These are phyloP conservation scores for Pocillopora meandrina DNA, from an alignment of 92 coral and sea anemone genomes.

Conservation along the genomic window DNA sequence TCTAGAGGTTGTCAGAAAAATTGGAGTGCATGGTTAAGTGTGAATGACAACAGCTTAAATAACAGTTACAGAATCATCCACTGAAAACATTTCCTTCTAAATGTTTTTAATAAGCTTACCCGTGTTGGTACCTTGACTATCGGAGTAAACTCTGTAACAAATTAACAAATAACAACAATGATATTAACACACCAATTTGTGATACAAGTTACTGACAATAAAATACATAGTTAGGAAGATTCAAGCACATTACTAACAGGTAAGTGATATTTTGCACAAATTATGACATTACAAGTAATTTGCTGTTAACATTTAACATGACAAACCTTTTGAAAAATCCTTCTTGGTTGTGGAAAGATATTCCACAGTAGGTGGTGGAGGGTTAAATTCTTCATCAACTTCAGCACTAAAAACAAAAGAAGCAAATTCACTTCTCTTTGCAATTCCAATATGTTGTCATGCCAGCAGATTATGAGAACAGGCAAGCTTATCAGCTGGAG, in stretches of 20 bases:
- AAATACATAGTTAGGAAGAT: too few species aligned
- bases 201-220: neutral
- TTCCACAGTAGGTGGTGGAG: constrained; percentile 94
- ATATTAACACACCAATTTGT: neutral
- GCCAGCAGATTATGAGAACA: too few species aligned
- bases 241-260: too few species aligned
- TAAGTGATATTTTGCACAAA: neutral
- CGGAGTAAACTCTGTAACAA: constrained; percentile 75
- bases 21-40: too few species aligned
- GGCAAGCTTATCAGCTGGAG: too few species aligned
- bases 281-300: neutral
- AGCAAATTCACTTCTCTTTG: too few species aligned
- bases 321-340: constrained; percentile 90
- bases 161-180: neutral
- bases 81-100: too few species aligned
- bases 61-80: too few species aligned
- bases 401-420: constrained; percentile 63
- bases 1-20: too few species aligned
- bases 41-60: too few species aligned
- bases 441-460: too few species aligned
- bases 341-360: constrained; percentile 84
- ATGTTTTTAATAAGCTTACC: constrained; percentile 44
- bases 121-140: constrained; percentile 74
- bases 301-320: neutral
- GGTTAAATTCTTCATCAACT: constrained; percentile 80